These are phyloP conservation scores for Tetrax tetrax DNA, from an alignment of 2,113 vertebrate species.

Conservation along the genomic window DNA sequence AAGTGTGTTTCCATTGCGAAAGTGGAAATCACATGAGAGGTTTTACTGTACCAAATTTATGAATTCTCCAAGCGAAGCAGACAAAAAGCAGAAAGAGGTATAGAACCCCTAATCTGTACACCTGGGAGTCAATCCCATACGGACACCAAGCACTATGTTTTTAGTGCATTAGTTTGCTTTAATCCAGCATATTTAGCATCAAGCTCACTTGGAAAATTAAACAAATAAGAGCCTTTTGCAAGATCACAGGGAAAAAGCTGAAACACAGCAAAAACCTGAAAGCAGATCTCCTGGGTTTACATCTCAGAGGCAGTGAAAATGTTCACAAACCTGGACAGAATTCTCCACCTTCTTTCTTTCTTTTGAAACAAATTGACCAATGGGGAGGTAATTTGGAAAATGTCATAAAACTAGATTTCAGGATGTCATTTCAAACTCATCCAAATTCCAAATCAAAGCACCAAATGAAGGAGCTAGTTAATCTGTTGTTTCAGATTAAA, in stretches of 20 bases:
- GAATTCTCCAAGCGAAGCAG: background rate
- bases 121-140: fast-evolving
- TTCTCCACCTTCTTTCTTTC: background rate
- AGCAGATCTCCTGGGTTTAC: background rate
- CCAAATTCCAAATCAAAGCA: background rate
- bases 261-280: background rate
- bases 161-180: background rate
- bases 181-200: too few species aligned
- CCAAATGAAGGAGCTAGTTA: background rate
- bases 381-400: background rate
- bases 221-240: background rate
- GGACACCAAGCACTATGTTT: fast-evolving
- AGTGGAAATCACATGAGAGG: background rate
- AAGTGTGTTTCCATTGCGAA: background rate
- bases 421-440: background rate
- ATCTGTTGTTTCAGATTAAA: background rate
- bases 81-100: background rate
- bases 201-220: background rate
- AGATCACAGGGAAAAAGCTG: background rate
- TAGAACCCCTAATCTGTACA: fast-evolving
- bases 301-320: background rate
- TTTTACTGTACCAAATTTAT: fast-evolving
- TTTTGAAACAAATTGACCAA: background rate
- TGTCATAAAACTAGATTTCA: background rate
- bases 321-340: background rate